Evolutionary conservation across 2,113 vertebrate species (phyloP).

Genomic region (Melanotaenia duboulayi): DNA sequence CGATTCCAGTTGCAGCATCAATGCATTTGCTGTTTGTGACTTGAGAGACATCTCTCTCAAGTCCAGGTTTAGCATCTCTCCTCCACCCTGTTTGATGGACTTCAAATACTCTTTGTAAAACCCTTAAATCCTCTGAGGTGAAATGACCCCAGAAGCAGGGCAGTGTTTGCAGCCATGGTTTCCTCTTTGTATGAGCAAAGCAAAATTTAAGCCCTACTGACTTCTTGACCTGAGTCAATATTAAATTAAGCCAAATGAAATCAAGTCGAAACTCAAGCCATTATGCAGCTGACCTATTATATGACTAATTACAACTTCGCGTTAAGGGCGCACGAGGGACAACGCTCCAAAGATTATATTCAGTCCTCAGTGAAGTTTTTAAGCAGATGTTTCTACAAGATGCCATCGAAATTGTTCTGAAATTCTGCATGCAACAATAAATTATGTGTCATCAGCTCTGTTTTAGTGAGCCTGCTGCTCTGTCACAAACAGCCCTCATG

Average conservation of each 20-base stretch:
- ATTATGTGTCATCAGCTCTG: constrained; percentile 59
- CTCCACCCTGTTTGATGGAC: constrained; percentile 57
- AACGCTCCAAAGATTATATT: constrained; percentile 8
- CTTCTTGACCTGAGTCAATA: constrained; percentile 27
- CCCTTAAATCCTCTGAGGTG: constrained; percentile 66
- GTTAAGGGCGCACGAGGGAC: not conserved
- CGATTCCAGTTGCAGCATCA: not conserved
- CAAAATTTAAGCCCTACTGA: constrained; percentile 37
- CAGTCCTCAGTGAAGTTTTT: constrained; percentile 18
- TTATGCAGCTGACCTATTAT: not conserved
- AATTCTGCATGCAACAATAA: constrained; percentile 35
- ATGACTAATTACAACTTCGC: not conserved
- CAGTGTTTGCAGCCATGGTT: constrained; percentile 38
- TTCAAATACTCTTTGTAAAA: constrained; percentile 56
- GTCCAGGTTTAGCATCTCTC: constrained; percentile 28
- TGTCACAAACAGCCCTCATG: constrained; percentile 61
- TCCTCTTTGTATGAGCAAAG: constrained; percentile 32
- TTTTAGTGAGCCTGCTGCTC: constrained; percentile 49
- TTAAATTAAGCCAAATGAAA: constrained; percentile 17
- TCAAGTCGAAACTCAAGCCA: constrained; percentile 10
- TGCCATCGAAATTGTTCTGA: constrained; percentile 4
- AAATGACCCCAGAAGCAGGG: constrained; percentile 77
- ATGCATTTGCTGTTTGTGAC: not conserved
- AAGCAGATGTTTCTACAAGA: constrained; percentile 9
- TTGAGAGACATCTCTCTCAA: constrained; percentile 40